A percentile compares a stretch with the other conserved stretches of the same genome.
These are phyloP conservation scores for Dryobates pubescens DNA, from an alignment of 2,797 vertebrate species.

Conservation along the genomic window DNA sequence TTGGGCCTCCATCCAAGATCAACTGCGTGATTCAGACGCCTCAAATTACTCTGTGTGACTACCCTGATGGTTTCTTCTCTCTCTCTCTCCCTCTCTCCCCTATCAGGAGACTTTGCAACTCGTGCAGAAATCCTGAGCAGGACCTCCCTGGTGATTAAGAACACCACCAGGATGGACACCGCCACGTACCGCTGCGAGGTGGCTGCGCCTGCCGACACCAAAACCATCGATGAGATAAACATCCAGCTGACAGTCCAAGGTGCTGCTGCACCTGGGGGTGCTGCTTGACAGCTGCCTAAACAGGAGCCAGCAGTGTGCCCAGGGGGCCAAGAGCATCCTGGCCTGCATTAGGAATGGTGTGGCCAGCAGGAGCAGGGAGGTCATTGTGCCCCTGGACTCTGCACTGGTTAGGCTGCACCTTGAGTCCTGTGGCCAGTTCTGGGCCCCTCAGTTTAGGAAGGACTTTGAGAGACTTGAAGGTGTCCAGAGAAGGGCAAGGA, in stretches of 20 bases:
- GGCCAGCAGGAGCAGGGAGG: too few relatives aligned
- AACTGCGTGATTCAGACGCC: not conserved
- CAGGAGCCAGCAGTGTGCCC: too few relatives aligned
- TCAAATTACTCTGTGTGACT: not conserved
- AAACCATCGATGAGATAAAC: slow-evolving; percentile 93
- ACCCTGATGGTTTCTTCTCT: not conserved
- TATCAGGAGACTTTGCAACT: slow-evolving; percentile 87
- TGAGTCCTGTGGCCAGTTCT: too few relatives aligned
- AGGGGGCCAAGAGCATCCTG: too few relatives aligned
- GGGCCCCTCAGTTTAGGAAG: too few relatives aligned
- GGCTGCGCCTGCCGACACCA: slow-evolving; percentile 89
- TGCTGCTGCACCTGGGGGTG: slow-evolving; percentile 40
- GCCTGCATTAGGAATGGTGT: too few relatives aligned
- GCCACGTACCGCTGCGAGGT: slow-evolving; percentile 98
- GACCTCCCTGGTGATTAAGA: slow-evolving; percentile 92
- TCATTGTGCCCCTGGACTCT: too few relatives aligned
- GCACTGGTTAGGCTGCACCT: too few relatives aligned
- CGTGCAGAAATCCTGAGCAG: slow-evolving; percentile 90
- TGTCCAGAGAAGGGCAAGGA: too few relatives aligned
- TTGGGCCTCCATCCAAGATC: not conserved
- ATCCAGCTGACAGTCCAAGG: slow-evolving; percentile 95
- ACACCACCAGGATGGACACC: slow-evolving; percentile 90
- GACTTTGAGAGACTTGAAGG: too few relatives aligned
- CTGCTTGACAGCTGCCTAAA: too few relatives aligned
- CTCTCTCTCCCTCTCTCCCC: not conserved